Evolutionary conservation across 2,888 invertebrate genomes (phyloP).

Genomic region (Rhabditoides inermis): DNA sequence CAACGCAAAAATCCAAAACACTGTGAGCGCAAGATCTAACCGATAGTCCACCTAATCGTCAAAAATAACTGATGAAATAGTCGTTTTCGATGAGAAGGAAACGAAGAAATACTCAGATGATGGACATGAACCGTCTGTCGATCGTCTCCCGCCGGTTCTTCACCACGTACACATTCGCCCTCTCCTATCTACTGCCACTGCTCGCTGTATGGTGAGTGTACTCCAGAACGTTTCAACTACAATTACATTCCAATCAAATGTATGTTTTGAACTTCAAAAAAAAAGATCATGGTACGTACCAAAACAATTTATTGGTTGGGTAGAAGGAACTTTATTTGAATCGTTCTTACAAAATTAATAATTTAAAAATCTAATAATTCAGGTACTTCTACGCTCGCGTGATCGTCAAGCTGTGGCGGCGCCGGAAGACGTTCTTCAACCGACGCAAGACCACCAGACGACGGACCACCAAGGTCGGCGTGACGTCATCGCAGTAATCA

Average conservation of each 20-base stretch:
- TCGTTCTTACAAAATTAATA: not conserved
- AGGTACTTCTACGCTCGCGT: conserved; percentile 40
- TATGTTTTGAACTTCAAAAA: too few species aligned
- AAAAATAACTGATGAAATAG: not conserved
- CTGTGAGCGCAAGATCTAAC: too few species aligned
- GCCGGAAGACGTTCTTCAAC: conserved; percentile 16
- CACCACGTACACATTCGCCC: conserved; percentile 32
- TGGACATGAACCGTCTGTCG: not conserved
- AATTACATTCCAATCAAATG: too few species aligned
- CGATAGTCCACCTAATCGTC: too few species aligned
- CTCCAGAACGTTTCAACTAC: too few species aligned
- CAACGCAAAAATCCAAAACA: too few species aligned
- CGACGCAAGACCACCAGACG: conserved; percentile 17
- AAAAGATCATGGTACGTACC: too few species aligned
- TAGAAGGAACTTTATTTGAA: too few species aligned
- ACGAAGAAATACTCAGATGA: too few species aligned
- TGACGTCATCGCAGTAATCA: too few species aligned
- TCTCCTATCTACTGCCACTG: conserved; percentile 37
- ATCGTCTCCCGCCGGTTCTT: conserved; percentile 19
- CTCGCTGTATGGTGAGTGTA: conserved; percentile 20
- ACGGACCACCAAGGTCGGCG: conserved; percentile 25
- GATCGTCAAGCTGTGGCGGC: conserved; percentile 29
- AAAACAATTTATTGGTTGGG: too few species aligned
- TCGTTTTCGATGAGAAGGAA: too few species aligned
- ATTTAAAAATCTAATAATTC: conserved; percentile 14